Percentiles rank a stretch among this genome's conserved stretches.
Conservation (phyloP, 2,797 vertebrate genomes). For the Argentina silus region DNA sequence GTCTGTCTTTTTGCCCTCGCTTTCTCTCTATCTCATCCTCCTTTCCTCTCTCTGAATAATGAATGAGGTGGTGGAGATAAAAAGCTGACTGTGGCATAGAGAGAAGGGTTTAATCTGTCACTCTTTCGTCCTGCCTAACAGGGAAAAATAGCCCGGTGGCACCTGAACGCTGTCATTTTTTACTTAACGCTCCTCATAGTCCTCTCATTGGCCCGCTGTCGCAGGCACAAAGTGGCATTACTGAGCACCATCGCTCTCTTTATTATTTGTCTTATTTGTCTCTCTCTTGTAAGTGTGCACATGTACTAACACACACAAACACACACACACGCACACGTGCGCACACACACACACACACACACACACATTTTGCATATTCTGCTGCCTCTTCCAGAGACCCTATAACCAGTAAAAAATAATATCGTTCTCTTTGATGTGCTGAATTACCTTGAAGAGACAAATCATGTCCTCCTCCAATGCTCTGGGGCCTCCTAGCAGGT, state of each 20-base stretch:
- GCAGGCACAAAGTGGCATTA: slow-evolving; percentile 5
- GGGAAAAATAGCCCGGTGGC: slow-evolving; percentile 13
- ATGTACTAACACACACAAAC: no score
- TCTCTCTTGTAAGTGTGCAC: neutral
- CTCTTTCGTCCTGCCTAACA: slow-evolving; percentile 9
- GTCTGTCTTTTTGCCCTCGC: neutral
- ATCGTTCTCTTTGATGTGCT: neutral
- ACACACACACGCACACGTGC: neutral
- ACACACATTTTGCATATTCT: neutral
- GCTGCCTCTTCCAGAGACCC: neutral
- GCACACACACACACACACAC: neutral
- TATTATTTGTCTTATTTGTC: slow-evolving; percentile 6
- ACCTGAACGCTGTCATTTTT: slow-evolving; percentile 27
- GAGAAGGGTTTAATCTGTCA: slow-evolving; percentile 20
- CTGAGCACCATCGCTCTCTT: neutral
- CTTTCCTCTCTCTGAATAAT: slow-evolving; percentile 37
- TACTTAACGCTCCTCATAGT: slow-evolving; percentile 16
- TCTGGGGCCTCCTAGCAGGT: neutral
- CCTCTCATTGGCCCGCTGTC: neutral
- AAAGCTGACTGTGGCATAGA: slow-evolving; percentile 35
- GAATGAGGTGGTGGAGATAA: slow-evolving; percentile 36
- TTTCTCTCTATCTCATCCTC: neutral
- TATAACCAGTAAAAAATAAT: neutral
- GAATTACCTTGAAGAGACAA: neutral
- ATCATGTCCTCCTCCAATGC: neutral